These are phyloP conservation scores for Drosophila kanekoi DNA, from an alignment of 2,888 invertebrate genomes.

Conservation along the genomic window DNA sequence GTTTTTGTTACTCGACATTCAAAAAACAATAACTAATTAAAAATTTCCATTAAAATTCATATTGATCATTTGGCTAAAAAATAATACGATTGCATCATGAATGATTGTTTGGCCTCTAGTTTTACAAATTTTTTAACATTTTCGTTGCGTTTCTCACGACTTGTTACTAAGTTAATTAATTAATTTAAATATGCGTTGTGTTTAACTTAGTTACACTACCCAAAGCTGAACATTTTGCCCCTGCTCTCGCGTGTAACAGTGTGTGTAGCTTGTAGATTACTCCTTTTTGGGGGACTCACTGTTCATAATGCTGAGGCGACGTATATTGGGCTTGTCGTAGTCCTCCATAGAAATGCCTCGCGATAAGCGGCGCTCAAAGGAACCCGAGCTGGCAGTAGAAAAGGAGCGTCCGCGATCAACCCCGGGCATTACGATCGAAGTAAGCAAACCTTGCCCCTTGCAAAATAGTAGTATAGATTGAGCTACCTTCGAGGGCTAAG, in stretches of 20 bases:
- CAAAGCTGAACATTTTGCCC: conserved; percentile 30
- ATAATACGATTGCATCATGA: conserved; percentile 50
- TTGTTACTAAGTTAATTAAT: conserved; percentile 55
- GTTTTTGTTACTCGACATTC: conserved; percentile 12
- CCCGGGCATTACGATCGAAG: conserved; percentile 92
- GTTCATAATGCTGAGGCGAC: conserved; percentile 89
- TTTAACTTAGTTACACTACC: conserved; percentile 36
- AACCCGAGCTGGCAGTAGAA: conserved; percentile 87
- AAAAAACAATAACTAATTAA: conserved; percentile 50
- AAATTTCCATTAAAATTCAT: conserved; percentile 52
- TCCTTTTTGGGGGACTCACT: conserved; percentile 87
- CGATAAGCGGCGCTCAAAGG: conserved; percentile 86
- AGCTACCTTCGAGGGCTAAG: conserved; percentile 93
- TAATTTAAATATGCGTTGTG: conserved; percentile 59
- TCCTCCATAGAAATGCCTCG: conserved; percentile 92
- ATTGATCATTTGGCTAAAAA: conserved; percentile 42
- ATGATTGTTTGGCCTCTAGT: conserved; percentile 63
- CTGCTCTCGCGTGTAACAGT: conserved; percentile 27
- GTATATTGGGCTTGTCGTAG: conserved; percentile 92
- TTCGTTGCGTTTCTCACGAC: conserved; percentile 27
- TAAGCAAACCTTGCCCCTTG: conserved; percentile 93
- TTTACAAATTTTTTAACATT: conserved; percentile 44
- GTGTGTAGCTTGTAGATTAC: conserved; percentile 52
- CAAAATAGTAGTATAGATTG: conserved; percentile 94
- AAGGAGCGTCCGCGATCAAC: conserved; percentile 89